These are phyloP conservation scores for Trachymyrmex cornetzi DNA, from an alignment of 1,140 invertebrate genomes.

Conservation along the genomic window DNA sequence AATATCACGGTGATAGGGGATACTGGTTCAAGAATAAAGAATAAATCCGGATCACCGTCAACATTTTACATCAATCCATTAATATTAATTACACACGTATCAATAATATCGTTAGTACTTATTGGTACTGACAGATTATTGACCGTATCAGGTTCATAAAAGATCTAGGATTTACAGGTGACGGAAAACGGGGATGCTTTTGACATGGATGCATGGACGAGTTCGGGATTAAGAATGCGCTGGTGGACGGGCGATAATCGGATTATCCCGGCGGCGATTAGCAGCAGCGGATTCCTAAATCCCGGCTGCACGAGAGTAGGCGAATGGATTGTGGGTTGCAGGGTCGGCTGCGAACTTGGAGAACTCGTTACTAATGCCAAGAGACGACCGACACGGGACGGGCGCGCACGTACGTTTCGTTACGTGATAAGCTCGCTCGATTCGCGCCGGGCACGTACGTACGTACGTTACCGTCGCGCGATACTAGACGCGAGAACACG, in stretches of 20 bases:
- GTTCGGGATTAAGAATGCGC: constrained; percentile 43
- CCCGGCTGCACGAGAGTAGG: constrained; percentile 8
- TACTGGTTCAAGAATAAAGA: too few species aligned
- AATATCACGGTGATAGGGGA: too few species aligned
- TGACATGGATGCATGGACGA: constrained; percentile 7
- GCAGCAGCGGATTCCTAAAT: constrained; percentile 34
- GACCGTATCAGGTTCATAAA: neutral
- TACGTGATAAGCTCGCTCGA: constrained; percentile 57
- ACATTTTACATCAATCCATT: too few species aligned
- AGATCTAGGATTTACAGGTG: neutral
- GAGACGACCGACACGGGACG: constrained; percentile 34
- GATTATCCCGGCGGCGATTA: constrained; percentile 58
- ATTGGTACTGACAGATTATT: too few species aligned
- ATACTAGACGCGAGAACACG: constrained; percentile 1
- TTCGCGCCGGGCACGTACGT: constrained; percentile 41
- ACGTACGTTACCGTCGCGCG: constrained; percentile 33
- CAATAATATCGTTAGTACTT: too few species aligned
- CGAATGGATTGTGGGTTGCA: constrained; percentile 28
- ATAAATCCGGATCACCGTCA: too few species aligned
- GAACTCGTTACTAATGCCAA: constrained; percentile 44
- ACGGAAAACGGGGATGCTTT: neutral
- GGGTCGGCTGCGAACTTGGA: constrained; percentile 5
- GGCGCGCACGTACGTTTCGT: constrained; percentile 57
- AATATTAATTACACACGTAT: too few species aligned
- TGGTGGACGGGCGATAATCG: constrained; percentile 44